Percentiles rank a stretch among this genome's conserved stretches.
Evolutionary conservation across 2,888 invertebrate species (phyloP).

Genomic region (Ypsolopha sequella): DNA sequence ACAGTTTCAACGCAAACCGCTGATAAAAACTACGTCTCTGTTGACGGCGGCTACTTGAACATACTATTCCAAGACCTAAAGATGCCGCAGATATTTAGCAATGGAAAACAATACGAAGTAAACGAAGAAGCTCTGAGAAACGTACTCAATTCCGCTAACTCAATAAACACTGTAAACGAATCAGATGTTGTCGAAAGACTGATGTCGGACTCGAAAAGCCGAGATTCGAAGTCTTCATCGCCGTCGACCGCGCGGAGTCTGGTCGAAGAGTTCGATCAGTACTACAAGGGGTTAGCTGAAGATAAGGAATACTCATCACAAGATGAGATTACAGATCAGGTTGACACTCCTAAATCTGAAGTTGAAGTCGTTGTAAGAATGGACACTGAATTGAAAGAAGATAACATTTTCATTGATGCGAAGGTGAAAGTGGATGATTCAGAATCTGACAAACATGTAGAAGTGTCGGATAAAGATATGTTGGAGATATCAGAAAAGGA

Average conservation of each 20-base stretch:
- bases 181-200: slow-evolving; percentile 33
- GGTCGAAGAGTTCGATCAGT: slow-evolving; percentile 54
- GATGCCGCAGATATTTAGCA: slow-evolving; percentile 51
- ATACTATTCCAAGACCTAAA: slow-evolving; percentile 51
- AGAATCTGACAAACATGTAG: no score
- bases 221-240: slow-evolving; percentile 36
- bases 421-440: no score
- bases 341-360: no score
- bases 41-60: slow-evolving; percentile 56
- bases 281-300: slow-evolving; percentile 38
- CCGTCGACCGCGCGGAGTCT: slow-evolving; percentile 58
- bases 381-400: no score
- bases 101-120: slow-evolving; percentile 54
- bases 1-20: slow-evolving; percentile 9
- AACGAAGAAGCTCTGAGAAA: slow-evolving; percentile 47
- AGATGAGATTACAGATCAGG: background rate
- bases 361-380: no score
- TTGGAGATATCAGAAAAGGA: background rate
- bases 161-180: slow-evolving; percentile 20
- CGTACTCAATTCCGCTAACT: slow-evolving; percentile 12
- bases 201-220: slow-evolving; percentile 39
- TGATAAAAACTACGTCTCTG: slow-evolving; percentile 43
- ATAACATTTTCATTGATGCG: no score
- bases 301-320: slow-evolving; percentile 16
- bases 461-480: no score